Evolutionary conservation across 2,888 invertebrate species (phyloP).

Genomic region (Nebria brevicollis): DNA sequence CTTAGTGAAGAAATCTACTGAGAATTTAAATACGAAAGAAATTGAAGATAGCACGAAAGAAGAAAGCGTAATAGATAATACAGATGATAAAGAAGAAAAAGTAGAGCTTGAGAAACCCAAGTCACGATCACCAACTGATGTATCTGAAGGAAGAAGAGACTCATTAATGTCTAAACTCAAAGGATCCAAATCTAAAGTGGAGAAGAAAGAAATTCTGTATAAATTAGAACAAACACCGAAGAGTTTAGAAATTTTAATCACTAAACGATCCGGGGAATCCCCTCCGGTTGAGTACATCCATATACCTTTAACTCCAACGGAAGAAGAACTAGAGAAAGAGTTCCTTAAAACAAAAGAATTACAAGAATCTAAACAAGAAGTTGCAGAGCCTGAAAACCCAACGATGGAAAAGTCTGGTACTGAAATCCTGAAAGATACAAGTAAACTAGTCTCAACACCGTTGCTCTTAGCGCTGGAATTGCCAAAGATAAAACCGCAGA

Average conservation of each 20-base stretch:
- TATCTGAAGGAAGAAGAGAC: neutral
- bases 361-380: neutral
- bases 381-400: neutral
- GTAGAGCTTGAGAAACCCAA: neutral
- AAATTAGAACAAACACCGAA: neutral
- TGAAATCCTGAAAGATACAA: neutral
- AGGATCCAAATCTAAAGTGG: conserved; percentile 7
- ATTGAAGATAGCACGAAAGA: neutral
- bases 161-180: conserved; percentile 10
- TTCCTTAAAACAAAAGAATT: neutral
- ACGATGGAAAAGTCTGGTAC: neutral
- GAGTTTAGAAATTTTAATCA: neutral
- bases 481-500: neutral
- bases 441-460: neutral
- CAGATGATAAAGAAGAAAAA: neutral
- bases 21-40: neutral
- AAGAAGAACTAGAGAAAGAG: conserved; percentile 19
- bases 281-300: conserved; percentile 31
- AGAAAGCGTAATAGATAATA: neutral
- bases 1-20: neutral
- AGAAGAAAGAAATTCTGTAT: neutral
- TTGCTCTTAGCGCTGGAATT: neutral
- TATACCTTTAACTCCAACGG: conserved; percentile 26
- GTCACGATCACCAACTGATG: neutral
- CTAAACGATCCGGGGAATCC: neutral